Conservation (phyloP, 64 coral and sea anemone genomes). For the Pachyseris speciosa region DNA sequence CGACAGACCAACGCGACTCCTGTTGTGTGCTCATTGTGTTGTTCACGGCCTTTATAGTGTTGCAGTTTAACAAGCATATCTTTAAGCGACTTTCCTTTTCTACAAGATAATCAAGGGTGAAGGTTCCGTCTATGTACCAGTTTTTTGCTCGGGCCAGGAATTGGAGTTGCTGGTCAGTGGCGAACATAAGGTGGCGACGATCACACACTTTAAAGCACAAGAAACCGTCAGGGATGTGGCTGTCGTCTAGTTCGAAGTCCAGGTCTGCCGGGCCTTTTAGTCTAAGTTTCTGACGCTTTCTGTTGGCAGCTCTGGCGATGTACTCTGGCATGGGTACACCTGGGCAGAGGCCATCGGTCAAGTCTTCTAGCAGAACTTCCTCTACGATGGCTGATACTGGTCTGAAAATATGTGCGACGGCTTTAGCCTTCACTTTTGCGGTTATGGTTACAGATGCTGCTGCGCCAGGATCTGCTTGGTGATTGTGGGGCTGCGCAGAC, state of each 20-base stretch:
- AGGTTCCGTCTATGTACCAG: conserved; percentile 24
- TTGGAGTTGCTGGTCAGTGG: neutral
- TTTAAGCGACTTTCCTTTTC: too few species aligned
- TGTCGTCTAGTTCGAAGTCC: neutral
- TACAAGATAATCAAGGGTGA: too few species aligned
- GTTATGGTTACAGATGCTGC: neutral
- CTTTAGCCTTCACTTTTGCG: neutral
- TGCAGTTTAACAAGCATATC: too few species aligned
- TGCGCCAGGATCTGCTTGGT: neutral
- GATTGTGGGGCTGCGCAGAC: neutral
- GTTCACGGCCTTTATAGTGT: too few species aligned
- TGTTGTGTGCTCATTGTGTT: too few species aligned
- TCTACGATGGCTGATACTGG: neutral
- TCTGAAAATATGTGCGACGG: neutral
- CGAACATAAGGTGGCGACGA: neutral
- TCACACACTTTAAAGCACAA: neutral
- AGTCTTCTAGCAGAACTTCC: neutral
- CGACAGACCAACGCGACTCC: too few species aligned
- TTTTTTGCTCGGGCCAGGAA: neutral
- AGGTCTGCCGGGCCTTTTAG: neutral
- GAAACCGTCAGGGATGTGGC: conserved; percentile 14
- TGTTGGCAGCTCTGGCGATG: neutral
- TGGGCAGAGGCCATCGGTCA: neutral
- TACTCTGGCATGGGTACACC: neutral
- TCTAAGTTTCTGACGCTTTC: neutral